phyloP scores from a whole-genome alignment of 2,113 vertebrate species.

The Myotis yumanensis region DNA sequence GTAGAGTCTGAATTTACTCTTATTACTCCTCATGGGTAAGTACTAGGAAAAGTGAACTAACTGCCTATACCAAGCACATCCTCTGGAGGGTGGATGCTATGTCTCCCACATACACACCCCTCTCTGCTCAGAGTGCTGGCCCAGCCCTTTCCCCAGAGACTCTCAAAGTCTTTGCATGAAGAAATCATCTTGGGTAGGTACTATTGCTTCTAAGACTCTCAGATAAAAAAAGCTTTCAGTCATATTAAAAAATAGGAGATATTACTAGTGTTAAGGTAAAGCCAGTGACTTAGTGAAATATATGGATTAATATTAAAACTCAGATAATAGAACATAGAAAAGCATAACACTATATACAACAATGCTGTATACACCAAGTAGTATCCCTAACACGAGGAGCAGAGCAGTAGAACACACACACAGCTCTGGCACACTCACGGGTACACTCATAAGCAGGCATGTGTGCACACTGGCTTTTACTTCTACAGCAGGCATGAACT shows the following conservation, averaged over 20 bases:
- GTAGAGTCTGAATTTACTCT: background rate
- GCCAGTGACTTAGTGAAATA: background rate
- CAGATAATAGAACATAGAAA: background rate
- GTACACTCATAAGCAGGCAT: too few relatives aligned
- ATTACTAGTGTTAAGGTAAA: background rate
- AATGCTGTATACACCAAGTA: background rate
- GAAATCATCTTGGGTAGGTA: background rate
- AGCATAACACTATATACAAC: background rate
- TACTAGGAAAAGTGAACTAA: background rate
- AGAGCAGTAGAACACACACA: background rate
- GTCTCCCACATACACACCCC: rapidly evolving
- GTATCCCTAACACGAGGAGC: background rate
- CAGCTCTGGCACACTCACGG: rapidly evolving
- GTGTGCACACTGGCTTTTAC: background rate
- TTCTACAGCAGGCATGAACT: background rate
- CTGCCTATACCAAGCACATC: rapidly evolving
- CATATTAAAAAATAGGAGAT: background rate
- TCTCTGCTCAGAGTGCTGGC: background rate
- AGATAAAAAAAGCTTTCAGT: background rate
- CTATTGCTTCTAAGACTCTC: background rate
- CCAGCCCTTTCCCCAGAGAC: background rate
- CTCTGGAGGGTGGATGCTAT: rapidly evolving
- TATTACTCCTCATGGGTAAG: background rate
- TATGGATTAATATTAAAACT: background rate
- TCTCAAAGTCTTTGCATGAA: background rate